Percentiles rank a stretch among this genome's conserved stretches.
Evolutionary conservation across 1,140 invertebrate genomes (phyloP).

Genomic region (Venturia canescens): DNA sequence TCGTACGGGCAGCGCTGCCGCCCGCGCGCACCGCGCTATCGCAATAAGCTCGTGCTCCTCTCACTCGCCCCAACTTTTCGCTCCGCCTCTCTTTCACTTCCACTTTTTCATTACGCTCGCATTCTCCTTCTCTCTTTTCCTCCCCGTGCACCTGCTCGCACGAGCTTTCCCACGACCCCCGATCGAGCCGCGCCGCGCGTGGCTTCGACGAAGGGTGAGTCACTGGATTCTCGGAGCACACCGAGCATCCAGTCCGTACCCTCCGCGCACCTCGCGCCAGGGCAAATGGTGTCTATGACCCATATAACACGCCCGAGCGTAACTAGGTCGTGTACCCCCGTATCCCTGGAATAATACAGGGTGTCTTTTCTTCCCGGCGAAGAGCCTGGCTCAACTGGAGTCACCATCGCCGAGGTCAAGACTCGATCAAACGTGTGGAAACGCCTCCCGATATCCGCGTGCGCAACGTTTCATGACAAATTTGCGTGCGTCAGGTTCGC

Average conservation of each 20-base stretch:
- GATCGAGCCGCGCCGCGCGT: conserved; percentile 16
- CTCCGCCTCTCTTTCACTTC: conserved; percentile 15
- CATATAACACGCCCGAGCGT: conserved; percentile 72
- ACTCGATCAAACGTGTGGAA: no score
- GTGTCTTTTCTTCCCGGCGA: conserved; percentile 59
- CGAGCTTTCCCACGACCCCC: conserved; percentile 13
- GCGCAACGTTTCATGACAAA: no score
- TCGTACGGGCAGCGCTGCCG: not conserved
- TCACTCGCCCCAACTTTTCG: not conserved
- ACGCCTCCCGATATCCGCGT: no score
- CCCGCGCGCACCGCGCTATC: no score
- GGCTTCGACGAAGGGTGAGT: conserved; percentile 41
- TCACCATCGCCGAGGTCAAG: no score
- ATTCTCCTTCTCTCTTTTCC: not conserved
- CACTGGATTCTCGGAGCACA: conserved; percentile 45
- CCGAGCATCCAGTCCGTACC: conserved; percentile 28
- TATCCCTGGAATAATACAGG: conserved; percentile 75
- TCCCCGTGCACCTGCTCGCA: not conserved
- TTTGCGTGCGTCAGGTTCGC: no score
- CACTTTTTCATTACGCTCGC: not conserved
- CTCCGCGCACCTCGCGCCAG: conserved; percentile 22
- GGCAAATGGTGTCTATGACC: conserved; percentile 74
- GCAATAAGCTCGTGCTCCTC: conserved; percentile 20
- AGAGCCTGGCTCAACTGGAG: not conserved
- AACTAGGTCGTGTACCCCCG: conserved; percentile 74